Conservation (phyloP, 2,113 vertebrate genomes). For the Leptosomus discolor region DNA sequence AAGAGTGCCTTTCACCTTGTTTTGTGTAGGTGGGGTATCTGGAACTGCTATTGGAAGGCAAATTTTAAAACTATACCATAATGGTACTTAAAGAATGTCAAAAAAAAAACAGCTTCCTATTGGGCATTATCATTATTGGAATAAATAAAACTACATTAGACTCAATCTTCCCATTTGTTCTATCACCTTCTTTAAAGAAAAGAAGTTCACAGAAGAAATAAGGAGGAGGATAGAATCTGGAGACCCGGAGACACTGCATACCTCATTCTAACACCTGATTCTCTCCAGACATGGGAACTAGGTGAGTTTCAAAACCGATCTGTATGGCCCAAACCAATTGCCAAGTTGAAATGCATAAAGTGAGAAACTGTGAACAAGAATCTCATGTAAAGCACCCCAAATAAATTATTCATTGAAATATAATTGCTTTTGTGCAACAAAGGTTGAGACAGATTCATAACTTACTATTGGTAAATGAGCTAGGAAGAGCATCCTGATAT, state of each 20-base stretch:
- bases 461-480: no score
- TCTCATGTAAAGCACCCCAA: not conserved
- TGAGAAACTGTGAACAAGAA: not conserved
- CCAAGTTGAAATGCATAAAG: not conserved
- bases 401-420: slow-evolving; percentile 10
- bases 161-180: not conserved
- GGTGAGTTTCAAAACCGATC: not conserved
- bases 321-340: not conserved
- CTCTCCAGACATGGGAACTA: not conserved
- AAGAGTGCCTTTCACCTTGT: not conserved
- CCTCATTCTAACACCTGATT: not conserved
- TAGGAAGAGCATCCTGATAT: not conserved
- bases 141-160: not conserved
- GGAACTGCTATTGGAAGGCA: not conserved
- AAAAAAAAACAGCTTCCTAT: not conserved
- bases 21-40: not conserved
- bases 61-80: not conserved
- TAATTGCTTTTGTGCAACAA: slow-evolving; percentile 1
- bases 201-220: not conserved
- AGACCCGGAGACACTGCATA: not conserved
- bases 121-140: not conserved
- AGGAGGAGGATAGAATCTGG: not conserved
- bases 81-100: not conserved
- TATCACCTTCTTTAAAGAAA: not conserved
- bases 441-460: not conserved